phyloP scores from a whole-genome alignment of 2,113 vertebrate species.

The Salvelinus namaycush region DNA sequence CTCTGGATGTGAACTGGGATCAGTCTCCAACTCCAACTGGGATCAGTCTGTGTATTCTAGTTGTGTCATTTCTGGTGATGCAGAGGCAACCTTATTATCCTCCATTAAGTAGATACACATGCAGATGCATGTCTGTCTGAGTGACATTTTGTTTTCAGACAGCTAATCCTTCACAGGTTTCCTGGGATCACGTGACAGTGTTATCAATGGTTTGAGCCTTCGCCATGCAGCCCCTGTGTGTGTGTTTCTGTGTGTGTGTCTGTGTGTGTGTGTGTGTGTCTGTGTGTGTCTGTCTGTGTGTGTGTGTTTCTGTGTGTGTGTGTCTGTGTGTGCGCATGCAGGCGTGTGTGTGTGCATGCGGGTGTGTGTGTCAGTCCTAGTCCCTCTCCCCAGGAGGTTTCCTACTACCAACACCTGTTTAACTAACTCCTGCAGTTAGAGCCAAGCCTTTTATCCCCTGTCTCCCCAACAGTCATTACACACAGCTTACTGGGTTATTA shows the following conservation, averaged over 20 bases:
- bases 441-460: slow-evolving; percentile 69
- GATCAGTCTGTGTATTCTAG: slow-evolving; percentile 36
- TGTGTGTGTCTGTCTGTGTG: too few relatives aligned
- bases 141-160: slow-evolving; percentile 44
- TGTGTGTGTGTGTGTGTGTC: too few relatives aligned
- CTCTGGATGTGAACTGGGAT: slow-evolving; percentile 37
- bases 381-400: slow-evolving; percentile 50
- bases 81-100: slow-evolving; percentile 59
- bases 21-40: slow-evolving; percentile 44
- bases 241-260: too few relatives aligned
- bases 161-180: slow-evolving; percentile 41
- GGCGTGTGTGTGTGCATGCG: too few relatives aligned
- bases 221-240: background rate
- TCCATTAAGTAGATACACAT: slow-evolving; percentile 36
- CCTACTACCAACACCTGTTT: slow-evolving; percentile 65
- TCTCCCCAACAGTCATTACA: slow-evolving; percentile 72
- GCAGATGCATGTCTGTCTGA: slow-evolving; percentile 32
- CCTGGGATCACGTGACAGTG: slow-evolving; percentile 37
- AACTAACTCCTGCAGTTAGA: slow-evolving; percentile 57
- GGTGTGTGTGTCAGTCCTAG: background rate
- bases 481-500: slow-evolving; percentile 70
- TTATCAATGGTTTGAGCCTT: slow-evolving; percentile 20
- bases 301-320: too few relatives aligned
- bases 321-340: too few relatives aligned
- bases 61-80: slow-evolving; percentile 52